Base-by-base conservation (phyloP, 2,888 invertebrate genomes). In the Drosophila pullipes region DNA sequence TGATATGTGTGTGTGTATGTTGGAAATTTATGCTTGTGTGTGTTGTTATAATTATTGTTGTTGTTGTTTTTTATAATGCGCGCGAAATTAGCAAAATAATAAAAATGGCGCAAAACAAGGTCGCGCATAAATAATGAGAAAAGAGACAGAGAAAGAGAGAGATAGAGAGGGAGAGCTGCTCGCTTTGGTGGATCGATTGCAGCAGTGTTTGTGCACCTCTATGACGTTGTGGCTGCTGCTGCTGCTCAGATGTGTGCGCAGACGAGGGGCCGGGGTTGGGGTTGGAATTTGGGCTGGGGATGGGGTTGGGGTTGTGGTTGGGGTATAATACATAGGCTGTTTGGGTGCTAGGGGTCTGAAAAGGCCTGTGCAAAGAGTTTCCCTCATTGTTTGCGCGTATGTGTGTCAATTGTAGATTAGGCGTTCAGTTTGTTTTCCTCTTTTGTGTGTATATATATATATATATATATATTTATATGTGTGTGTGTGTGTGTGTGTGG, bases 71-170 rank as follows among this genome's bases (percentile, higher is more conserved):
- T 85, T 80, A 74, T 90, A 85, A 90, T 81, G 86, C 90, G 84
- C 82, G 76, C 85, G 69, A 85, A 85, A 85, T 85, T 85, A 85
- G 85, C 89, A 89, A 85, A 85, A 85, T 89, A 85, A 85, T 90
- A 85, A 90, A 85, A 85, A 90, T 90, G 90, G 89, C 90, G 89
- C 84, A 85, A 85, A 85, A 85, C 90, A 85, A 85, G 85, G 85
- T 85, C 85, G 85, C 86, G 89, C 85, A 90, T 85, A 90, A 85
- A 85, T 85, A 85, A 85, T 85, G 90, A 89, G 89, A 83, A 85
- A 83, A 85, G 78, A 85, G 71, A 79, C 80, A 80, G 73, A 35
- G 1, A 22, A 2, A 35, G 22, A n/a, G 33, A 33, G 22, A 13
- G 33, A 30, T 18, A 41, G 18, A 78, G 22, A 22, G 22, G 22